A percentile compares a stretch with the other conserved stretches of the same genome.
phyloP scores from a whole-genome alignment of 1,140 invertebrate species.

The Camponotus floridanus region DNA sequence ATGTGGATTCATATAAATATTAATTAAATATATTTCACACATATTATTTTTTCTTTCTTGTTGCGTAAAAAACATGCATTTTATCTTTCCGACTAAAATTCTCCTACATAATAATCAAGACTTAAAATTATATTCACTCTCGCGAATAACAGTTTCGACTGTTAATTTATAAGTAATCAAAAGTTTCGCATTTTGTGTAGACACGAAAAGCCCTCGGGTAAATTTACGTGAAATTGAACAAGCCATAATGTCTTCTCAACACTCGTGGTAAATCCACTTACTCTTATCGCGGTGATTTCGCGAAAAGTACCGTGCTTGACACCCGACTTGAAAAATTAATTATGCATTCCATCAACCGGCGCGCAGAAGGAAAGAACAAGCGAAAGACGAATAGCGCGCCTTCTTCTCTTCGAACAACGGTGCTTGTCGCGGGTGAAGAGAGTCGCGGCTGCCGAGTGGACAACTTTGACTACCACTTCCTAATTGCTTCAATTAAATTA shows the following conservation, averaged over 20 bases:
- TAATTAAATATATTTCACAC: neutral
- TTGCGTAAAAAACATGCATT: neutral
- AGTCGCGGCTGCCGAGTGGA: conserved; percentile 33
- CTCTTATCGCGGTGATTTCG: conserved; percentile 68
- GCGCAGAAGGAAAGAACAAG: conserved; percentile 25
- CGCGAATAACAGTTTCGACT: conserved; percentile 28
- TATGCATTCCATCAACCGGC: conserved; percentile 71
- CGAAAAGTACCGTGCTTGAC: conserved; percentile 67
- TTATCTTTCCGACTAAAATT: neutral
- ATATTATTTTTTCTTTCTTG: neutral
- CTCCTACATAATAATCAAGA: neutral
- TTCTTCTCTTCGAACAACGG: conserved; percentile 44
- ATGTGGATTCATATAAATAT: neutral
- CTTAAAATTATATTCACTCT: conserved; percentile 5
- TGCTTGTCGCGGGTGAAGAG: neutral
- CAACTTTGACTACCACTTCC: conserved; percentile 50
- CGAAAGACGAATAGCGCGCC: conserved; percentile 21
- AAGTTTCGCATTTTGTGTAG: conserved; percentile 39
- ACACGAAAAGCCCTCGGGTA: conserved; percentile 28
- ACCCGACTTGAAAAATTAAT: conserved; percentile 71
- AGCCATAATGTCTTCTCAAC: conserved; percentile 51
- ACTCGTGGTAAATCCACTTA: conserved; percentile 57
- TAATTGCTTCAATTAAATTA: conserved; percentile 73
- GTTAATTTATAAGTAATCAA: conserved; percentile 53
- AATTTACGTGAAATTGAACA: conserved; percentile 54